Conservation (phyloP, 2,113 vertebrate genomes). For the Spea multiplicata region DNA sequence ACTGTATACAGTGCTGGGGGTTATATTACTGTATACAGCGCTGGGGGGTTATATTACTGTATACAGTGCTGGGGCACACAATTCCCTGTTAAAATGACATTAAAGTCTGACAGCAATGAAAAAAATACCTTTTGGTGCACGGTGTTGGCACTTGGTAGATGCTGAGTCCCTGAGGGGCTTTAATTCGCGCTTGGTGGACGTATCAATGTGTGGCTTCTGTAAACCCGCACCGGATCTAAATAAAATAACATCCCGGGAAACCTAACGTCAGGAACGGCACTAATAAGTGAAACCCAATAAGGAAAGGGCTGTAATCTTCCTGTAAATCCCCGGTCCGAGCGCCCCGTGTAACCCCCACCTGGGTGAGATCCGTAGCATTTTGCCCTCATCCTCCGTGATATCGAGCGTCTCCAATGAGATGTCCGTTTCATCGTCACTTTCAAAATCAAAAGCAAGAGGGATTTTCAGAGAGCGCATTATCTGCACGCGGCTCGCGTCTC, state of each 20-base stretch:
- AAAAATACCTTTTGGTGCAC: background rate
- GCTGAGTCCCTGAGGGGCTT: constrained; percentile 41
- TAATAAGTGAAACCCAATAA: too few species aligned
- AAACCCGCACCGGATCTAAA: background rate
- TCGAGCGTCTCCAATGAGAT: background rate
- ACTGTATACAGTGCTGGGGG: too few species aligned
- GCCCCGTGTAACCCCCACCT: too few species aligned
- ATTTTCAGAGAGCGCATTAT: constrained; percentile 12
- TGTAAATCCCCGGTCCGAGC: too few species aligned
- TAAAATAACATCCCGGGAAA: too few species aligned
- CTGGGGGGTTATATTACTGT: too few species aligned
- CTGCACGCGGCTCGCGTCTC: constrained; percentile 26
- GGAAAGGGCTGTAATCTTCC: too few species aligned
- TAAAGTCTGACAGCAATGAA: background rate
- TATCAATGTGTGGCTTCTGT: background rate
- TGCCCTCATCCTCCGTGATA: background rate
- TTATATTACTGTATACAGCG: too few species aligned
- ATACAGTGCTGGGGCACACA: background rate
- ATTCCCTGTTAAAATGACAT: background rate
- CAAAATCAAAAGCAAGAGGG: constrained; percentile 43
- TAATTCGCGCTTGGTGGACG: background rate
- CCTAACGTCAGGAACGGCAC: too few species aligned
- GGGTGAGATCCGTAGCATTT: background rate
- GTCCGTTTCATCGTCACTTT: background rate
- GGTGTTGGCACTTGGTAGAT: background rate